Percentiles rank a stretch among this genome's conserved stretches.
These are phyloP conservation scores for Pherbina coryleti DNA, from an alignment of 2,888 invertebrate genomes.

Conservation along the genomic window DNA sequence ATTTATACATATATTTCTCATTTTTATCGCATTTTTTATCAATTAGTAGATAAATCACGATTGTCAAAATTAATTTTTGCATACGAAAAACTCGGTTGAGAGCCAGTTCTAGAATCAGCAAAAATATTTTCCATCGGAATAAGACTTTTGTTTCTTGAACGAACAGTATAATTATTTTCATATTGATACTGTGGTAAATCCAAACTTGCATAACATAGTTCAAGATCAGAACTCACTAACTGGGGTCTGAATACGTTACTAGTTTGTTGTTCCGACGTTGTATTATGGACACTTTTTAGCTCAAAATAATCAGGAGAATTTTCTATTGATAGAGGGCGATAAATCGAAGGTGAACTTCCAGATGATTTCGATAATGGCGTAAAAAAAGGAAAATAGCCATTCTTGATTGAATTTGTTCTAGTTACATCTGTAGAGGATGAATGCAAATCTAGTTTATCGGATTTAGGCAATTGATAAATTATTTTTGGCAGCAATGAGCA, in stretches of 20 bases:
- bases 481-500: slow-evolving; percentile 59
- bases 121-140: slow-evolving; percentile 48
- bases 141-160: slow-evolving; percentile 60
- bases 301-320: slow-evolving; percentile 49
- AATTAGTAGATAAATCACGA: slow-evolving; percentile 54
- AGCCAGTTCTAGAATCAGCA: slow-evolving; percentile 43
- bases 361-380: slow-evolving; percentile 45
- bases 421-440: slow-evolving; percentile 48
- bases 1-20: too few relatives aligned
- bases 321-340: slow-evolving; percentile 42
- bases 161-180: slow-evolving; percentile 55
- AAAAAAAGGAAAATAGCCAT: neutral
- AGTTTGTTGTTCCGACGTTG: neutral
- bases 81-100: slow-evolving; percentile 72
- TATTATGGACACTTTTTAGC: slow-evolving; percentile 43
- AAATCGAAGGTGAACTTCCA: slow-evolving; percentile 35
- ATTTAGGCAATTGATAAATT: slow-evolving; percentile 64
- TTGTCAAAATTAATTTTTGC: slow-evolving; percentile 84
- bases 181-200: slow-evolving; percentile 70
- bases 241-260: slow-evolving; percentile 55
- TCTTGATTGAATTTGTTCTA: slow-evolving; percentile 41
- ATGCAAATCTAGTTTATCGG: slow-evolving; percentile 49
- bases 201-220: slow-evolving; percentile 77
- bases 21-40: neutral
- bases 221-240: slow-evolving; percentile 68